phyloP scores from a whole-genome alignment of 2,113 vertebrate genomes.

The Arizona elegans region DNA sequence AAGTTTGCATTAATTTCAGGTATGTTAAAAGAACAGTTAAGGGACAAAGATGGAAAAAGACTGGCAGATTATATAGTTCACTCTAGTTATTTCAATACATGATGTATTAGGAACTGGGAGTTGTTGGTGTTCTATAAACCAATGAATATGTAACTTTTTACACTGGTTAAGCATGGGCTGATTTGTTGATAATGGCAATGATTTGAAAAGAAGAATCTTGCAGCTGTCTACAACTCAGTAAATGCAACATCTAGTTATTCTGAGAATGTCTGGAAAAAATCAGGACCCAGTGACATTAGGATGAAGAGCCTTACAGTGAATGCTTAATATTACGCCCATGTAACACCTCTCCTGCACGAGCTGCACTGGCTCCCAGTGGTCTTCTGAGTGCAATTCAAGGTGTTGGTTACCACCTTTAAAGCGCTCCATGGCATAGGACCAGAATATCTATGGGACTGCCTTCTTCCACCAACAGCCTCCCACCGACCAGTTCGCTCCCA shows the following conservation, averaged over 20 bases:
- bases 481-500: too few species aligned
- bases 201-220: background rate
- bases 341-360: too few species aligned
- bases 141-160: background rate
- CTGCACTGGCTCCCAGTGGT: too few species aligned
- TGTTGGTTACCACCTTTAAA: too few species aligned
- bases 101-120: background rate
- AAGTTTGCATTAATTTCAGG: background rate
- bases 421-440: too few species aligned
- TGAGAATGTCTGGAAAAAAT: background rate
- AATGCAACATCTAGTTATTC: background rate
- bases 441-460: too few species aligned
- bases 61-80: background rate
- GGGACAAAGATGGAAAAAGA: background rate
- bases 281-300: background rate
- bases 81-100: background rate
- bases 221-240: background rate
- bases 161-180: background rate
- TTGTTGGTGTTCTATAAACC: background rate
- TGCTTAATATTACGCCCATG: background rate
- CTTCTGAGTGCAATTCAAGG: too few species aligned
- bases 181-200: background rate
- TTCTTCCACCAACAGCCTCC: too few species aligned
- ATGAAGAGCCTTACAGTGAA: background rate
- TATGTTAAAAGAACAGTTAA: background rate